Evolutionary conservation across 1,140 invertebrate species (phyloP).

Genomic region (Lucilia sericata): DNA sequence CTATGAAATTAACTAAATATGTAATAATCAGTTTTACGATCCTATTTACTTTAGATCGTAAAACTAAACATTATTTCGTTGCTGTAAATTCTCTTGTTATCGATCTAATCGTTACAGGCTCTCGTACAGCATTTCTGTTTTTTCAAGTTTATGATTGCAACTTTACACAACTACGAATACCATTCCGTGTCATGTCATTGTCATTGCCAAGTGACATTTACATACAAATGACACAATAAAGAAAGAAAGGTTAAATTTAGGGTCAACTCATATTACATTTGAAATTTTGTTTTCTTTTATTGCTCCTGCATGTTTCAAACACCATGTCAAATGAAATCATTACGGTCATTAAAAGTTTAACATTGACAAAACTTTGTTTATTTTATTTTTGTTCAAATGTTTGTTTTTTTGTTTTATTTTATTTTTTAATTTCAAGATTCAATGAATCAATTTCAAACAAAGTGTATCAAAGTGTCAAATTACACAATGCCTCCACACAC

Average conservation of each 20-base stretch:
- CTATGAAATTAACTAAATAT: too few relatives aligned
- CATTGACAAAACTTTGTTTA: background rate
- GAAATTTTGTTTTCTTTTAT: background rate
- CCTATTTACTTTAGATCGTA: too few relatives aligned
- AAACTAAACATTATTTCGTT: too few relatives aligned
- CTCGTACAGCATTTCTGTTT: too few relatives aligned
- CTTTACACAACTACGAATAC: too few relatives aligned
- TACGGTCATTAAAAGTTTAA: conserved; percentile 10
- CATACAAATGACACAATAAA: background rate
- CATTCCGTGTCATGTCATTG: background rate
- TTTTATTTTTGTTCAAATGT: background rate
- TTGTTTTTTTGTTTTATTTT: too few relatives aligned
- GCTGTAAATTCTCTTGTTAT: too few relatives aligned
- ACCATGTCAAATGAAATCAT: conserved; percentile 11
- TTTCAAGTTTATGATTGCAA: too few relatives aligned
- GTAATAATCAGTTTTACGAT: too few relatives aligned
- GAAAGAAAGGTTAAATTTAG: too few relatives aligned
- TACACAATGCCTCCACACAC: conserved; percentile 4
- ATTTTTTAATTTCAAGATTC: too few relatives aligned
- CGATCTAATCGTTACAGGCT: too few relatives aligned
- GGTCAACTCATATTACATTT: background rate
- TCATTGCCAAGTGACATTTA: background rate
- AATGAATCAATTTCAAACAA: conserved; percentile 24
- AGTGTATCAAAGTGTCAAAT: conserved; percentile 39
- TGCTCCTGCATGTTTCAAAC: background rate